These are phyloP conservation scores for Agelaius tricolor DNA, from an alignment of 2,113 vertebrate species.

Conservation along the genomic window DNA sequence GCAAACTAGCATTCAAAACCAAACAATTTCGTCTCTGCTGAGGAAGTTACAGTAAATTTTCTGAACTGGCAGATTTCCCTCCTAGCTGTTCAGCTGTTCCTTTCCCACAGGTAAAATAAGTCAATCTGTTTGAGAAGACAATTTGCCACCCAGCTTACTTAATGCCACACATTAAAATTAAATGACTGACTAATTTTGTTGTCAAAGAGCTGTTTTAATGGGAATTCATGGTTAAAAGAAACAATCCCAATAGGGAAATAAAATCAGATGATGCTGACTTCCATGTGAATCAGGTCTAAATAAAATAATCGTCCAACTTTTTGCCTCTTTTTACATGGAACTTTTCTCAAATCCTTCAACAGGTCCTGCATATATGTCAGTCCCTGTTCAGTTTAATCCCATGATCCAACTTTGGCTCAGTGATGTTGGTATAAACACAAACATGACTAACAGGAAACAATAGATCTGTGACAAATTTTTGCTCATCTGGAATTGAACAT, in stretches of 20 bases:
- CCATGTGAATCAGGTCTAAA: neutral
- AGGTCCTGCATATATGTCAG: neutral
- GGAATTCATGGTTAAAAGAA: slow-evolving; percentile 12
- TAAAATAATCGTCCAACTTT: neutral
- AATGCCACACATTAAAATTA: slow-evolving; percentile 44
- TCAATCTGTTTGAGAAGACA: slow-evolving; percentile 36
- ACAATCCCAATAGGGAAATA: neutral
- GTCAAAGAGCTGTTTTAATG: neutral
- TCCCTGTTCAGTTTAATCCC: neutral
- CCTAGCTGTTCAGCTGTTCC: slow-evolving; percentile 54
- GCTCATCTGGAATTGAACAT: neutral
- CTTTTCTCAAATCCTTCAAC: neutral
- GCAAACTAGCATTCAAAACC: slow-evolving; percentile 57
- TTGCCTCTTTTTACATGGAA: neutral
- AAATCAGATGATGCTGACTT: neutral
- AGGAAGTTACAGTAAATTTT: slow-evolving; percentile 44
- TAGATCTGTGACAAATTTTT: neutral
- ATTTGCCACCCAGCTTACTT: slow-evolving; percentile 51
- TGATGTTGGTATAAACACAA: neutral
- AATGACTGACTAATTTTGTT: slow-evolving; percentile 38
- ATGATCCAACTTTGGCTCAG: neutral
- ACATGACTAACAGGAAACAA: neutral
- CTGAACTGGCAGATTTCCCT: slow-evolving; percentile 57
- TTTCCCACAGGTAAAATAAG: slow-evolving; percentile 59
- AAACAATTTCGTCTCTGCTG: slow-evolving; percentile 15